Base-by-base conservation (phyloP, 1,140 invertebrate species). In the Scaptomyza montana region DNA sequence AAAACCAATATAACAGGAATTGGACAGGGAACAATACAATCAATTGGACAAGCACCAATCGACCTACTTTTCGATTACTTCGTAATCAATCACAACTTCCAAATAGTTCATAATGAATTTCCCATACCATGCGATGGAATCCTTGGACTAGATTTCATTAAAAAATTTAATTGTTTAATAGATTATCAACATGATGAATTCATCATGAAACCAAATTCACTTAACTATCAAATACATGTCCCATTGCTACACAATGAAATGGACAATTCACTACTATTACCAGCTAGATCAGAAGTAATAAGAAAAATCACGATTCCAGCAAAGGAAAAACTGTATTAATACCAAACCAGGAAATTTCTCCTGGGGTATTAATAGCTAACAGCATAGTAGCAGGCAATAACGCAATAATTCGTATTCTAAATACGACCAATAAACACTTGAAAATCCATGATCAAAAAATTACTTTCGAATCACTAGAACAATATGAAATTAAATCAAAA, bases 61-160 rank as follows among this genome's bases (percentile, higher is more conserved):
- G n/a, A n/a, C n/a, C n/a, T n/a, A 43, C 54, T 56, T 19, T 45
- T 56, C 36, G 54, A 56, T 45, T 56, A 45, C 43, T 56, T 56
- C 19, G 28, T 30, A 45, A 45, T 56, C 39, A 43, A 21, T 43
- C 39, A 56, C 19, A 28, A 59, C 2, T 30, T 30, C 28, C 28
- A 30, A 30, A 30, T 30, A 30, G 28, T 30, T 30, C 28, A 30
- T 30, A 30, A 30, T 30, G 28, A 30, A 30, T 30, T 30, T 6
- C 28, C 28, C 2, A 30, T 30, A 30, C 28, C 28, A 30, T 30
- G 28, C 28, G 28, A 30, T 30, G 28, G 28, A 6, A 30, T 30
- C 5, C 28, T 5, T 33, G 30, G 30, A 33, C 7, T 33, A 1
- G 30, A 33, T 7, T 33, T 33, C 3, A 33, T 7, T 7, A 33